Evolutionary conservation across 2,113 vertebrate genomes (phyloP).

Genomic region (Agapornis roseicollis): DNA sequence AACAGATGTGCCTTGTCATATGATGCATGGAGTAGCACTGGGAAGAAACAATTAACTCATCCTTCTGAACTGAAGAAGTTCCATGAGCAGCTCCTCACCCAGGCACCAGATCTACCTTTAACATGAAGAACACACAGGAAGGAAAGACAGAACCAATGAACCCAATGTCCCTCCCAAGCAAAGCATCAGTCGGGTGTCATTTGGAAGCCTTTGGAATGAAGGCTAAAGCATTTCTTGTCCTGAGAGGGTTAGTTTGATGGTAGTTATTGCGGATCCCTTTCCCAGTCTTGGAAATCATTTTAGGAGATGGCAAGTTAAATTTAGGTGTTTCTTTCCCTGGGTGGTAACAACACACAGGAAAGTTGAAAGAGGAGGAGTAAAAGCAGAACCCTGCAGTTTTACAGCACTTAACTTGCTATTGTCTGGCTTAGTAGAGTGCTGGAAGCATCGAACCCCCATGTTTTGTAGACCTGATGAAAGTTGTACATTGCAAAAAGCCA

Average conservation of each 20-base stretch:
- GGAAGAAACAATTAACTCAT: background rate
- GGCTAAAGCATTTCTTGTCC: background rate
- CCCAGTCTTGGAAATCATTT: background rate
- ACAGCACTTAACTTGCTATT: background rate
- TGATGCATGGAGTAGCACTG: background rate
- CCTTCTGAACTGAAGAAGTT: background rate
- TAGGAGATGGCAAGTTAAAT: background rate
- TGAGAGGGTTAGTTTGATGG: background rate
- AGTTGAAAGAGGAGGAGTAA: background rate
- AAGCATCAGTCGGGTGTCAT: background rate
- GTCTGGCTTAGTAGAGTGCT: background rate
- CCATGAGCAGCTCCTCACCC: background rate
- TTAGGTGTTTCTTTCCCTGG: background rate
- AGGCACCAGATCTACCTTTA: background rate
- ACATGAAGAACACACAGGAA: background rate
- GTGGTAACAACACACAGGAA: background rate
- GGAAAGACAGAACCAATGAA: background rate
- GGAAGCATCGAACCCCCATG: background rate
- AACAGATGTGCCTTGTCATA: slow-evolving; percentile 62
- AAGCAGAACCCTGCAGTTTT: background rate
- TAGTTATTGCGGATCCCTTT: background rate
- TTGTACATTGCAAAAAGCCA: background rate
- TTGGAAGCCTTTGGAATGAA: background rate
- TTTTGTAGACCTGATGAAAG: background rate
- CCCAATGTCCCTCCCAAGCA: background rate